Conservation (phyloP, 1,140 invertebrate genomes). For the Elymnias hypermnestra region DNA sequence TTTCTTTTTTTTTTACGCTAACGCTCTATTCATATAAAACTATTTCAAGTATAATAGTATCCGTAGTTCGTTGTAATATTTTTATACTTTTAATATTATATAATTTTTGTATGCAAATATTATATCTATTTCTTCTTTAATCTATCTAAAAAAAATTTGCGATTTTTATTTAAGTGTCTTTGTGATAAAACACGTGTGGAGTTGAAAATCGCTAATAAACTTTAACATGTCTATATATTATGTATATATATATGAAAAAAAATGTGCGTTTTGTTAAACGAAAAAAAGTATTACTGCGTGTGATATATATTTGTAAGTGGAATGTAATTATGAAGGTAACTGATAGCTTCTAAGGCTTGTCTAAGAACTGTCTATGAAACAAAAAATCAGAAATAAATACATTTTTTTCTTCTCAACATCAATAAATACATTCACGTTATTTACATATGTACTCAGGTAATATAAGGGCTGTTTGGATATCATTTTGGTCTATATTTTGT, state of each 20-base stretch:
- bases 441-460: slow-evolving; percentile 23
- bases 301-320: slow-evolving; percentile 14
- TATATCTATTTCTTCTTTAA: slow-evolving; percentile 42
- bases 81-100: slow-evolving; percentile 33
- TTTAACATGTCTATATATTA: slow-evolving; percentile 37
- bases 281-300: slow-evolving; percentile 4
- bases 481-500: slow-evolving; percentile 70
- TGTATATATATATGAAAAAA: slow-evolving; percentile 18
- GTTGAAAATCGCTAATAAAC: slow-evolving; percentile 30
- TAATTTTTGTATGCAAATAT: slow-evolving; percentile 39
- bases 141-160: too few relatives aligned
- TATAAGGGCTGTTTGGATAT: slow-evolving; percentile 42
- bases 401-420: slow-evolving; percentile 43
- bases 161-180: slow-evolving; percentile 27
- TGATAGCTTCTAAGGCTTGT: slow-evolving; percentile 60
- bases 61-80: slow-evolving; percentile 65
- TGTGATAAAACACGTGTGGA: slow-evolving; percentile 34
- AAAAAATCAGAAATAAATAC: slow-evolving; percentile 41
- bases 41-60: slow-evolving; percentile 42
- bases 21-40: slow-evolving; percentile 32
- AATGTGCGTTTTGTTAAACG: slow-evolving; percentile 33
- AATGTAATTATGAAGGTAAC: slow-evolving; percentile 37
- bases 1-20: slow-evolving; percentile 28
- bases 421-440: slow-evolving; percentile 40
- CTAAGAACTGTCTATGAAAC: slow-evolving; percentile 36